These are phyloP conservation scores for Pachyrhynchus sulphureomaculatus DNA, from an alignment of 1,140 invertebrate species.

Conservation along the genomic window DNA sequence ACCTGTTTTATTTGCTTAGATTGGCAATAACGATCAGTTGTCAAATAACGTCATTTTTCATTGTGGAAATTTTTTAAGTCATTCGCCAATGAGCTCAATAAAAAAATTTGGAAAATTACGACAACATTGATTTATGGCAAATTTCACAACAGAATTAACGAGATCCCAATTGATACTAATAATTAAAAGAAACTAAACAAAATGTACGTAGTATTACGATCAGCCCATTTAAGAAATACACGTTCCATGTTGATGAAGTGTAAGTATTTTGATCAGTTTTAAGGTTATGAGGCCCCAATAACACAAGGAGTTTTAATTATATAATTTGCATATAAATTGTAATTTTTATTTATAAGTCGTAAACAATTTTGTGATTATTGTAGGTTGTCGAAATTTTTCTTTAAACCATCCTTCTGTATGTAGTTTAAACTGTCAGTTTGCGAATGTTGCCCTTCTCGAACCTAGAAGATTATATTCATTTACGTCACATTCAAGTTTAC, in stretches of 20 bases:
- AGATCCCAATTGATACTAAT: not conserved
- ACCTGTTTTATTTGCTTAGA: no score
- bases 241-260: constrained; percentile 29
- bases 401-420: constrained; percentile 16
- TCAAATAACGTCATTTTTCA: constrained; percentile 5
- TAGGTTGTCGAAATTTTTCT: constrained; percentile 32
- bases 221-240: constrained; percentile 17
- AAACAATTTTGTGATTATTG: constrained; percentile 22
- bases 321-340: constrained; percentile 15
- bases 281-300: not conserved
- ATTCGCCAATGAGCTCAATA: constrained; percentile 8
- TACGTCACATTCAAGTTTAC: constrained; percentile 4
- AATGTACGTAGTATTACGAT: constrained; percentile 30
- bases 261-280: constrained; percentile 30
- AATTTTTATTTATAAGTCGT: not conserved
- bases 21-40: not conserved
- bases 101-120: not conserved
- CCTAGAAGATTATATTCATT: constrained; percentile 22
- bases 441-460: constrained; percentile 17
- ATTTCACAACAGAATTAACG: constrained; percentile 3
- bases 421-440: constrained; percentile 16
- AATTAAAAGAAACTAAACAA: constrained; percentile 1
- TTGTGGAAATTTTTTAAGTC: constrained; percentile 36
- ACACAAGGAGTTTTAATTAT: constrained; percentile 1
- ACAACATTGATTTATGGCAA: constrained; percentile 8